Base-by-base conservation (phyloP, 1,140 invertebrate genomes). In the Harpegnathos saltator region DNA sequence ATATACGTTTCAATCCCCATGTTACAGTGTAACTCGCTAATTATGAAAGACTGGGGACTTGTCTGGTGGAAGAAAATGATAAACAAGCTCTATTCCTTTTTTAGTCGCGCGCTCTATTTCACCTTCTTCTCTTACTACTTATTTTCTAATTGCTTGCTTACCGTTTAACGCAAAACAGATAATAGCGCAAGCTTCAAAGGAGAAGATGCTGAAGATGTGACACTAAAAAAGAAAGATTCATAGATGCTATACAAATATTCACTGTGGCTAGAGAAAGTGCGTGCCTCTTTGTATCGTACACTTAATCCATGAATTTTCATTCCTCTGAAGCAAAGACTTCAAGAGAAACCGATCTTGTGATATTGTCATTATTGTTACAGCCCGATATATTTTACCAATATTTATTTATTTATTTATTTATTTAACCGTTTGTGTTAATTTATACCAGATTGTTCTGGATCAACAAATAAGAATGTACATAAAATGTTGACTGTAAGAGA, bases 381-480 rank as follows among this genome's bases (percentile, higher is more conserved):
- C 5, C 33, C 3, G 17, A n/a, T n/a, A n/a, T n/a, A n/a, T n/a
- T n/a, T 54, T 66, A 33, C 17, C 1, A 58, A 66, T 22, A 73
- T 26, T 61, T 63, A 78, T 78, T 69, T 63, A 78, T 78, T 69
- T 80, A 80, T 80, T 71, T 80, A 80, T 80, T 69, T 58, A 58
- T 78, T 68, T 26, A 26, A 68, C 68, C 0, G 12, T 68, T 78
- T 44, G 14, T 54, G 15, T 66, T 77, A 66, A 77, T 63, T 77
- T 69, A 78, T 80, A 59, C 5, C 29, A 48, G 44, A 77, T 77
- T 80, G 24, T 80, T 24, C 69, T 63, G 44, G 54, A 75, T 69
- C 22, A 69, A 63, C n/a, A 38, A 77, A 66, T 38, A 24, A 65
- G 3, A 77, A 11, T 80, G 75, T 80, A 80, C 14, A 78, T 78